Percentiles rank a stretch among this genome's conserved stretches.
These are phyloP conservation scores for Pseudopipra pipra DNA, from an alignment of 2,113 vertebrate genomes.

Conservation along the genomic window DNA sequence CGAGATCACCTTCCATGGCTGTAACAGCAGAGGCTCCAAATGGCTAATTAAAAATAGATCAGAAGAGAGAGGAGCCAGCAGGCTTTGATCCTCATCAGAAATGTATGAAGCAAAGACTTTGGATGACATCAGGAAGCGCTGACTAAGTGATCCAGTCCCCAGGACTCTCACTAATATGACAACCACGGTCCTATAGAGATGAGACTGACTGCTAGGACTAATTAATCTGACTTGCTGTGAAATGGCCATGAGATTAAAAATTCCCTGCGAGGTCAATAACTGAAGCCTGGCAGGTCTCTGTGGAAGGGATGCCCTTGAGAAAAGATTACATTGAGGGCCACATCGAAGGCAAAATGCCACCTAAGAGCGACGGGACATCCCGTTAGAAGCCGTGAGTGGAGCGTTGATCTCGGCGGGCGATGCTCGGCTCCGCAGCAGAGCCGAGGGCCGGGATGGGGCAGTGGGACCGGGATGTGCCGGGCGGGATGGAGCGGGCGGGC, in stretches of 20 bases:
- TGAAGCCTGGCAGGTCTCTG: not conserved
- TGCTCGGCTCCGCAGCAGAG: not conserved
- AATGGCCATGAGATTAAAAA: not conserved
- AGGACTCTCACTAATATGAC: not conserved
- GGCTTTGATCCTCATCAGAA: not conserved
- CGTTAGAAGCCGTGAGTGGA: not conserved
- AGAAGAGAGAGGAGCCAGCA: not conserved
- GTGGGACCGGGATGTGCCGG: not conserved
- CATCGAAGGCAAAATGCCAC: not conserved
- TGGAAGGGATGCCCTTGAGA: not conserved
- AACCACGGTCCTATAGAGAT: not conserved
- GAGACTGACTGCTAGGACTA: not conserved
- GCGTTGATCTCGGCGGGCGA: rapidly evolving
- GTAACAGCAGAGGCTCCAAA: not conserved
- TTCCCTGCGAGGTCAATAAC: not conserved
- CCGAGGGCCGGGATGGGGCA: not conserved
- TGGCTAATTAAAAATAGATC: conserved; percentile 24
- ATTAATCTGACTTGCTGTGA: not conserved
- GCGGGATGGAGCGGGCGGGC: not conserved
- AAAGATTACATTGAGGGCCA: not conserved
- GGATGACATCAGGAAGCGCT: not conserved
- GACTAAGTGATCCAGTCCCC: not conserved
- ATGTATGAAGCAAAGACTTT: not conserved
- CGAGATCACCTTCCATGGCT: not conserved
- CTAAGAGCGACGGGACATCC: rapidly evolving